Percentiles rank a stretch among this genome's conserved stretches.
Evolutionary conservation across 2,797 vertebrate genomes (phyloP).

Genomic region (Erethizon dorsatum): DNA sequence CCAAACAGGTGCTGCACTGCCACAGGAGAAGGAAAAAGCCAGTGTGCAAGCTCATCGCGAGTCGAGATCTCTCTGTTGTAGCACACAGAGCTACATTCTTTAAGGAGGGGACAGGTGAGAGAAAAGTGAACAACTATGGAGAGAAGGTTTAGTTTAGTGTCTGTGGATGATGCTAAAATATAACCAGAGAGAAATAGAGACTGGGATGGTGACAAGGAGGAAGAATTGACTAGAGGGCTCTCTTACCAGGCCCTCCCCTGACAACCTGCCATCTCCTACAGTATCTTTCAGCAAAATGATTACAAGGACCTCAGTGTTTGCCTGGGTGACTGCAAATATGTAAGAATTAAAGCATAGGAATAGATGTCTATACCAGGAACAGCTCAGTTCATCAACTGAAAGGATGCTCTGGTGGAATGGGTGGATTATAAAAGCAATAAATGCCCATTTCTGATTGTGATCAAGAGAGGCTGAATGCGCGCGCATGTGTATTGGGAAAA

Average conservation of each 20-base stretch:
- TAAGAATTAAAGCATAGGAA: neutral
- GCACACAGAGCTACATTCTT: neutral
- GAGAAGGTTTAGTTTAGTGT: neutral
- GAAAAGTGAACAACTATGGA: neutral
- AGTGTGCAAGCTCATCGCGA: no score
- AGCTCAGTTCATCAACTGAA: neutral
- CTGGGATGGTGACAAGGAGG: fast-evolving
- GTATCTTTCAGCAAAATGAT: neutral
- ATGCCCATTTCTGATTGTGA: neutral
- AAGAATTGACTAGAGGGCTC: neutral
- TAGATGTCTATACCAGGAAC: neutral
- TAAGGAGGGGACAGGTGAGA: neutral
- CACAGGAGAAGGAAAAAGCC: neutral
- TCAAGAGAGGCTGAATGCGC: neutral
- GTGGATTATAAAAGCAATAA: neutral
- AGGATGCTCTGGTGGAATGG: neutral
- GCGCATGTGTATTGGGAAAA: neutral
- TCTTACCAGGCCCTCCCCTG: neutral
- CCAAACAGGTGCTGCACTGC: no score
- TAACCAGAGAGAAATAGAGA: neutral
- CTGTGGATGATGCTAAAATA: neutral
- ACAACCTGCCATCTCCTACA: neutral
- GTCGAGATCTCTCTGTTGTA: neutral
- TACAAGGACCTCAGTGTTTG: neutral
- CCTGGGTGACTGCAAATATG: neutral